These are phyloP conservation scores for Furcifer pardalis DNA, from an alignment of 2,797 vertebrate species.

Conservation along the genomic window DNA sequence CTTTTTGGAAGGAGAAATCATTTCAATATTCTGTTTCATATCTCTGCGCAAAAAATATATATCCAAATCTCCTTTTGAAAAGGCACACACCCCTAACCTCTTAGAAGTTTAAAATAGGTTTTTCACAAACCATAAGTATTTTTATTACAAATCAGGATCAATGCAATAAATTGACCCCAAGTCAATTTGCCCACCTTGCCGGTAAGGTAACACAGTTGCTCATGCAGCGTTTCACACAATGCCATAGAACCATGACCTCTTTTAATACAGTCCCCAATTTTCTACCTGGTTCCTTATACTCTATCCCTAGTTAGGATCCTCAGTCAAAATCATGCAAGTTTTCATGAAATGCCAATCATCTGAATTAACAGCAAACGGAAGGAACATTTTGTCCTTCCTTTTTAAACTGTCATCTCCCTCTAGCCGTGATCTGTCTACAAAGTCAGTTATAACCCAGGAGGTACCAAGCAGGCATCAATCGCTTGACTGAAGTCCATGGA, in stretches of 20 bases:
- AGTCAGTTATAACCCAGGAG: background rate
- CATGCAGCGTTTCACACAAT: too few relatives aligned
- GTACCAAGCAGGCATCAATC: constrained; percentile 14
- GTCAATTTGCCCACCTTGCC: too few relatives aligned
- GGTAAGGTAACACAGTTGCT: background rate
- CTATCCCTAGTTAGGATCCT: background rate
- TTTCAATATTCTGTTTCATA: too few relatives aligned
- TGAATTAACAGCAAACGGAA: background rate
- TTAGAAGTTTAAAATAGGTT: too few relatives aligned
- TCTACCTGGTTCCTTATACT: background rate
- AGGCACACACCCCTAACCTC: too few relatives aligned
- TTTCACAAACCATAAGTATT: too few relatives aligned
- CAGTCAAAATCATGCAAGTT: background rate
- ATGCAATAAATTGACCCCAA: too few relatives aligned
- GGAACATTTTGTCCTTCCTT: constrained; percentile 4
- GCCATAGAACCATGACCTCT: too few relatives aligned
- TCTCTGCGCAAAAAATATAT: too few relatives aligned
- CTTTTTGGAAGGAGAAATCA: too few relatives aligned
- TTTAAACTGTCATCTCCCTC: background rate
- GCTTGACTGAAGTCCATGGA: background rate
- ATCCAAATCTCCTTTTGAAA: too few relatives aligned
- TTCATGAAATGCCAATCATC: background rate
- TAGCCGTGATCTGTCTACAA: background rate
- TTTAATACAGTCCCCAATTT: background rate
- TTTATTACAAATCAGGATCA: too few relatives aligned